Evolutionary conservation across 2,113 vertebrate genomes (phyloP).

Genomic region (Hippolais icterina): DNA sequence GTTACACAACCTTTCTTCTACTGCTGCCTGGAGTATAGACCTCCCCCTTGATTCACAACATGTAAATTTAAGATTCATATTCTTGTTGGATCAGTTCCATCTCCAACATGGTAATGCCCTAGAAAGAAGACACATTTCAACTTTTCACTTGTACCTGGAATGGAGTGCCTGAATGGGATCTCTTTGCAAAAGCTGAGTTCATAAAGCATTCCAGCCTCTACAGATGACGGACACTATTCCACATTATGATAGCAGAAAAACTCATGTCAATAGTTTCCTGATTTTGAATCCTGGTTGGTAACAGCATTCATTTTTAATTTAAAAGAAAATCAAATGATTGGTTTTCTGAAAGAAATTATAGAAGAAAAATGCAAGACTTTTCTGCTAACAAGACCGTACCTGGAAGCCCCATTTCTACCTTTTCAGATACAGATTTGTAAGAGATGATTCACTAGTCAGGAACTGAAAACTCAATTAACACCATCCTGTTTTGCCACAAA

Average conservation of each 20-base stretch:
- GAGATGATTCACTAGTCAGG: not conserved
- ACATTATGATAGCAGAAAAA: not conserved
- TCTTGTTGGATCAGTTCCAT: not conserved
- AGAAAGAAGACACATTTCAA: not conserved
- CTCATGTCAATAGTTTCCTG: not conserved
- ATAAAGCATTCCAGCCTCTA: not conserved
- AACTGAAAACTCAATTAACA: not conserved
- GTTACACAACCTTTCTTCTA: not conserved
- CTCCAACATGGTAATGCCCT: not conserved
- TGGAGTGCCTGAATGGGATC: not conserved
- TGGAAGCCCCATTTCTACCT: not conserved
- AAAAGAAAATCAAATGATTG: not conserved
- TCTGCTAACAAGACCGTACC: not conserved
- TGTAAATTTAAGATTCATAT: not conserved
- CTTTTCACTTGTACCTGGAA: not conserved
- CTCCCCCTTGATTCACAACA: not conserved
- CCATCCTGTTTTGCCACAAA: not conserved
- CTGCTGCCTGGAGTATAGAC: not conserved
- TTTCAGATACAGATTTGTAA: not conserved
- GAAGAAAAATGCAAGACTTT: not conserved
- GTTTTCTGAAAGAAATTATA: not conserved
- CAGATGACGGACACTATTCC: not conserved
- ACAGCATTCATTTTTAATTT: not conserved
- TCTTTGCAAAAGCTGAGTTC: not conserved
- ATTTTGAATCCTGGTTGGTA: not conserved